Evolutionary conservation across 2,797 vertebrate species (phyloP).

Genomic region (Ptychobarbus kaznakovi): DNA sequence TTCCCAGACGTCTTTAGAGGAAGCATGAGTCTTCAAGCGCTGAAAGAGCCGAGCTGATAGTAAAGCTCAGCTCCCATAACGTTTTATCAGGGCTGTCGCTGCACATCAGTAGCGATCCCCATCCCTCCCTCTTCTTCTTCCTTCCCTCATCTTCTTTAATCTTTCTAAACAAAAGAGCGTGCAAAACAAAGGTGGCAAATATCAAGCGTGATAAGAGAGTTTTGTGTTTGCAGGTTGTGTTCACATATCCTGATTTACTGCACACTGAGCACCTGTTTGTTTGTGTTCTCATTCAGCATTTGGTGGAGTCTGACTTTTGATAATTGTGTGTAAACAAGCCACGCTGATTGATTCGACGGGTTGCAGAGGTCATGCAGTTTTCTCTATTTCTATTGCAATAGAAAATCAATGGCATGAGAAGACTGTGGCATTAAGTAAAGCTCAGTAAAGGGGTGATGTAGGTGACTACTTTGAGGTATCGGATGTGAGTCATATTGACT

Average conservation of each 20-base stretch:
- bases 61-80: constrained; percentile 74
- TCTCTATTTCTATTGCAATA: background rate
- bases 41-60: constrained; percentile 79
- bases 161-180: constrained; percentile 77
- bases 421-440: background rate
- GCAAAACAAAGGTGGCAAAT: constrained; percentile 72
- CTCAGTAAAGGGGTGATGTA: background rate
- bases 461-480: background rate
- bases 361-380: background rate
- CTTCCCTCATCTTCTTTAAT: constrained; percentile 71
- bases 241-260: constrained; percentile 53
- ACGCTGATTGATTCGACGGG: constrained; percentile 18
- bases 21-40: constrained; percentile 73
- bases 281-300: constrained; percentile 40
- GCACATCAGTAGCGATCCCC: constrained; percentile 80
- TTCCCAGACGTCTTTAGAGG: constrained; percentile 62
- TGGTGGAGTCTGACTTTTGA: constrained; percentile 58
- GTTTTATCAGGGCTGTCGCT: constrained; percentile 78
- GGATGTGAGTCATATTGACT: background rate
- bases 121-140: constrained; percentile 49
- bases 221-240: constrained; percentile 55
- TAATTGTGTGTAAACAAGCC: constrained; percentile 44
- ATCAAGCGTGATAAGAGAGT: constrained; percentile 73
- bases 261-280: constrained; percentile 72
- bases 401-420: background rate